phyloP scores from a whole-genome alignment of 2,797 vertebrate species.

The Eulemur albifrons region DNA sequence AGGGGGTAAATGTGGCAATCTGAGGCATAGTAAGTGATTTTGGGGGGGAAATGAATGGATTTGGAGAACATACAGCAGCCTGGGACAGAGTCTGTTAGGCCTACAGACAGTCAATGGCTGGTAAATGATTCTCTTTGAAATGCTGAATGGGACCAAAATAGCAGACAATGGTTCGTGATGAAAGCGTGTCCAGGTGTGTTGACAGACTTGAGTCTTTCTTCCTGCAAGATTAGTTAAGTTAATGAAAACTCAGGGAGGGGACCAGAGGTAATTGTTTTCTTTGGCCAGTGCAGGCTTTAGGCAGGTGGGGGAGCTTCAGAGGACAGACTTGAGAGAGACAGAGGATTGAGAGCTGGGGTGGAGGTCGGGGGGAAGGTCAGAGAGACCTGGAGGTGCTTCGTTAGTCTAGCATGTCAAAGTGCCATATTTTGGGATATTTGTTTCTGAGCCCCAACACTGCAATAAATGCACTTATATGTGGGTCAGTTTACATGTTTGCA shows the following conservation, averaged over 20 bases:
- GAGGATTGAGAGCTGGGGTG: neutral
- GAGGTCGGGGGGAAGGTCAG: neutral
- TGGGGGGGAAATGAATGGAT: neutral
- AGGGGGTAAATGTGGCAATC: neutral
- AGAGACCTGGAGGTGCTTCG: neutral
- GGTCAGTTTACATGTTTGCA: neutral
- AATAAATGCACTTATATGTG: fast-evolving
- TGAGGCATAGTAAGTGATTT: neutral
- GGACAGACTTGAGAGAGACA: neutral
- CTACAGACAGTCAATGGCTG: neutral
- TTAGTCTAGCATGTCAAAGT: neutral
- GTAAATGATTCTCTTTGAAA: neutral
- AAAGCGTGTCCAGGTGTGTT: neutral
- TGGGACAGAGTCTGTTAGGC: neutral
- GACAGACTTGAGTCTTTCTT: neutral
- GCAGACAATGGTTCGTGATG: neutral
- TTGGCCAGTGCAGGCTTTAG: neutral
- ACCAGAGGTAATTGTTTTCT: neutral
- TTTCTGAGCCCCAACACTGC: neutral
- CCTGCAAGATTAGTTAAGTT: neutral
- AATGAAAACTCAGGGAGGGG: neutral
- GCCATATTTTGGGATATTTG: neutral
- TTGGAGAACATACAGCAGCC: neutral
- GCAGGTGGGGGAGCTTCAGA: neutral
- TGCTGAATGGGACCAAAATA: neutral